Percentiles rank a stretch among this genome's conserved stretches.
Conservation (phyloP, 2,888 invertebrate species). For the Oligia latruncula region DNA sequence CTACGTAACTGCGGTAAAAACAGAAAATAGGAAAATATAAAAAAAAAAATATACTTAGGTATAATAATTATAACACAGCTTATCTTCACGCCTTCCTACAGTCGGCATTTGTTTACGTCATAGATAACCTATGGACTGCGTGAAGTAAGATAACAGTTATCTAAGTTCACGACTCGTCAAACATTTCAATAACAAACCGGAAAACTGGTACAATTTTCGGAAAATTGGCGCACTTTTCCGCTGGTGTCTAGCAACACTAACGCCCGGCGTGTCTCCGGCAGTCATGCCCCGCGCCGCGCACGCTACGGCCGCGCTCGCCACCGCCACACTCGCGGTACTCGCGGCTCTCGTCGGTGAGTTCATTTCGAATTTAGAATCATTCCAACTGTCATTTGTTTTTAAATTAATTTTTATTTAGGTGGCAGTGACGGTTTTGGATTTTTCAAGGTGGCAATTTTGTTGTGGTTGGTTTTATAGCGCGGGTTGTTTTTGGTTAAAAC, state of each 20-base stretch:
- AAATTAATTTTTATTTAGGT: slow-evolving; percentile 28
- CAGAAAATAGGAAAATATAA: background rate
- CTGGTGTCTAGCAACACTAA: slow-evolving; percentile 53
- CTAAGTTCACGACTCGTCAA: background rate
- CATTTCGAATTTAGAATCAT: slow-evolving; percentile 52
- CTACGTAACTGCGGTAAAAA: too few species aligned
- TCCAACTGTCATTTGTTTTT: slow-evolving; percentile 36
- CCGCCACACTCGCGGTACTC: slow-evolving; percentile 78
- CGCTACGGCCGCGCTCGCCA: slow-evolving; percentile 69
- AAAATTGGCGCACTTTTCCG: slow-evolving; percentile 32
- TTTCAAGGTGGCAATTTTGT: slow-evolving; percentile 23
- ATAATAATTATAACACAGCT: background rate
- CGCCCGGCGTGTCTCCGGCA: slow-evolving; percentile 67
- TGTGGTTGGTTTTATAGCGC: slow-evolving; percentile 21
- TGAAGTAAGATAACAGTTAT: background rate
- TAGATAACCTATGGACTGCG: background rate
- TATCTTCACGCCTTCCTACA: background rate
- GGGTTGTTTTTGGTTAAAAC: slow-evolving; percentile 1
- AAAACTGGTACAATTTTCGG: slow-evolving; percentile 14
- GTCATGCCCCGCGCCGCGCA: slow-evolving; percentile 82
- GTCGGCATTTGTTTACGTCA: background rate
- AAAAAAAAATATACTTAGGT: background rate
- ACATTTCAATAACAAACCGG: background rate
- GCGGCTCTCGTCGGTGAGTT: slow-evolving; percentile 85
- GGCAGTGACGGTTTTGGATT: slow-evolving; percentile 16